Evolutionary conservation across 2,888 invertebrate species (phyloP).

Genomic region (Platycheirus rosarum): DNA sequence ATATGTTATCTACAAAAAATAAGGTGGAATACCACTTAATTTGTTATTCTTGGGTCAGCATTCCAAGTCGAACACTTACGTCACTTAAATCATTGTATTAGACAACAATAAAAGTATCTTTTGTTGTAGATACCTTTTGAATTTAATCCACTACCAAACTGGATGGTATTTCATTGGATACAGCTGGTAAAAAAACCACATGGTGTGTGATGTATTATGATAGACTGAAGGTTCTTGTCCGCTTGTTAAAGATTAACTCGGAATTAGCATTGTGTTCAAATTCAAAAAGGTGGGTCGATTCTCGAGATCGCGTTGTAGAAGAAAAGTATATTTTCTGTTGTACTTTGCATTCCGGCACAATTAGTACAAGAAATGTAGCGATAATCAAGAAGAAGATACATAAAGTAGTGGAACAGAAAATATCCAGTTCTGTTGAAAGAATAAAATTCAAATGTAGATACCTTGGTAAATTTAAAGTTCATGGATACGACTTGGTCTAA

Average conservation of each 20-base stretch:
- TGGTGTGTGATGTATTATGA: not conserved
- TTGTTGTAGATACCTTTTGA: not conserved
- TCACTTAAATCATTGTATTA: not conserved
- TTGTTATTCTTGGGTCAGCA: not conserved
- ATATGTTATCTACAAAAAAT: not conserved
- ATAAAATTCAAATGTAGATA: not conserved
- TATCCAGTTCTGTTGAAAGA: not conserved
- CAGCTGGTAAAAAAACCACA: not conserved
- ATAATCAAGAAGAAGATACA: constrained; percentile 4
- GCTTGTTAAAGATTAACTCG: constrained; percentile 25
- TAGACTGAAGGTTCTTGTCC: not conserved
- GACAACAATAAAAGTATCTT: not conserved
- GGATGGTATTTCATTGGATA: not conserved
- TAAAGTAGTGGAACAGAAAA: not conserved
- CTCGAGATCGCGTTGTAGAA: not conserved
- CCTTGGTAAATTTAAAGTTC: constrained; percentile 23
- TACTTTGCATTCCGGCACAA: not conserved
- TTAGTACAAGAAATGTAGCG: not conserved
- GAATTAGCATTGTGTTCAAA: constrained; percentile 55
- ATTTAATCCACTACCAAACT: not conserved
- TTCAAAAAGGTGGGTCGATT: constrained; percentile 22
- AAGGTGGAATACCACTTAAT: not conserved
- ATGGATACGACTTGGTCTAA: constrained; percentile 2
- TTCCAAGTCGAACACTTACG: not conserved
- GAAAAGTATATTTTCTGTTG: not conserved